Evolutionary conservation across 2,888 invertebrate genomes (phyloP).

Genomic region (Tetropium fuscum): DNA sequence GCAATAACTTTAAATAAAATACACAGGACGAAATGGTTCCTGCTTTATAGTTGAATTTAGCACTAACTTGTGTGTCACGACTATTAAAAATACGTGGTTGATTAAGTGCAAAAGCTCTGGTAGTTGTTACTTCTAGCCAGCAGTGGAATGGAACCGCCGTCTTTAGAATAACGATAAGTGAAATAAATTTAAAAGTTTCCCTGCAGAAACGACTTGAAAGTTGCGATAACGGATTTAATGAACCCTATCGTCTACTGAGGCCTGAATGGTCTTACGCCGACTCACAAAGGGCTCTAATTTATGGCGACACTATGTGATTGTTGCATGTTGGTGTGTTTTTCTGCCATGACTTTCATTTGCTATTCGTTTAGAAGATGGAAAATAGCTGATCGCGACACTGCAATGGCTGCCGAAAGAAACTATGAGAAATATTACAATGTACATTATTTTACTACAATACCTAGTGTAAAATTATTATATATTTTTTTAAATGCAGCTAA

Average conservation of each 20-base stretch:
- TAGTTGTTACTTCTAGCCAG: constrained; percentile 37
- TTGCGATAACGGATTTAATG: constrained; percentile 66
- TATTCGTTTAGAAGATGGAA: constrained; percentile 20
- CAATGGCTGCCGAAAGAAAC: constrained; percentile 5
- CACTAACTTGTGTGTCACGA: constrained; percentile 11
- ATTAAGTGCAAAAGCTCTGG: constrained; percentile 38
- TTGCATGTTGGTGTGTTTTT: constrained; percentile 56
- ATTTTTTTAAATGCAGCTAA: no score
- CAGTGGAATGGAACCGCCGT: constrained; percentile 49
- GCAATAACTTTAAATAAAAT: no score
- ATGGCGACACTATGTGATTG: constrained; percentile 61
- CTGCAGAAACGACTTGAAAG: constrained; percentile 60
- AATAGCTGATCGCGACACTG: no score
- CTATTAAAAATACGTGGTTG: constrained; percentile 24
- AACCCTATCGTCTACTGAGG: constrained; percentile 63
- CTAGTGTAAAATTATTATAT: no score
- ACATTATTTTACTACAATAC: background rate
- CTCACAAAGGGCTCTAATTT: constrained; percentile 62
- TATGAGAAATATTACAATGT: background rate
- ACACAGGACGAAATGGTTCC: constrained; percentile 7
- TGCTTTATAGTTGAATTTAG: background rate
- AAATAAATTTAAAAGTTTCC: constrained; percentile 66
- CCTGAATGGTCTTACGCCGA: constrained; percentile 59
- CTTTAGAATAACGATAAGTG: constrained; percentile 64
- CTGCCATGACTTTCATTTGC: constrained; percentile 30